Conservation (phyloP, 92 coral and sea anemone genomes). For the Siderastrea siderea region DNA sequence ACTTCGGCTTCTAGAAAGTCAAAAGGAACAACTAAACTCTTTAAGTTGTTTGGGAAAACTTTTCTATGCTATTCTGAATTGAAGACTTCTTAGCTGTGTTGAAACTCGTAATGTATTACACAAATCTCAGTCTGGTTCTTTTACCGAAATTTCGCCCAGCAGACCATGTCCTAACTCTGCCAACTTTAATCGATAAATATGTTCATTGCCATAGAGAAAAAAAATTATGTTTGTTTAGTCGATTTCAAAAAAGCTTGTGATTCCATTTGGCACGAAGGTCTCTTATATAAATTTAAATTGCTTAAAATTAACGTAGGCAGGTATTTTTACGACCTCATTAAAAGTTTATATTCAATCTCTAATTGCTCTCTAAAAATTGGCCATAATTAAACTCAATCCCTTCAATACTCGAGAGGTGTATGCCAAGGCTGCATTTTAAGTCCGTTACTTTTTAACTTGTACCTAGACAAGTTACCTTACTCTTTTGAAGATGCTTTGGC, state of each 20-base stretch:
- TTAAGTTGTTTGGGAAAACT: conserved; percentile 68
- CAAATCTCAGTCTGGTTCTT: conserved; percentile 62
- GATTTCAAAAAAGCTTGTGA: conserved; percentile 71
- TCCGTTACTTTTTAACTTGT: too few relatives aligned
- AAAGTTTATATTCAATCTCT: conserved; percentile 55
- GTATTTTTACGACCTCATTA: conserved; percentile 52
- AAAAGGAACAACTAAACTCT: not conserved
- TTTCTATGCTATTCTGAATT: conserved; percentile 49
- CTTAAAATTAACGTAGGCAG: too few relatives aligned
- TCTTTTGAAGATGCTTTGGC: too few relatives aligned
- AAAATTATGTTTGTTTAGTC: conserved; percentile 60
- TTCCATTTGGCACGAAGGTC: conserved; percentile 77
- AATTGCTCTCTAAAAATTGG: too few relatives aligned
- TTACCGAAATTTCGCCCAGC: conserved; percentile 62
- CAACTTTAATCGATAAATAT: conserved; percentile 52
- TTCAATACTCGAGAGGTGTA: too few relatives aligned
- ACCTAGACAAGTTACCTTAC: too few relatives aligned
- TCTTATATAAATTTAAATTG: too few relatives aligned
- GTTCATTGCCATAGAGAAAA: too few relatives aligned
- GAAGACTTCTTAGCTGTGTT: conserved; percentile 35
- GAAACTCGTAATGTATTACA: conserved; percentile 53
- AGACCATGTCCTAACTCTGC: conserved; percentile 60
- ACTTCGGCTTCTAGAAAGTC: too few relatives aligned
- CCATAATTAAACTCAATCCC: too few relatives aligned
- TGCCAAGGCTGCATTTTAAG: too few relatives aligned